Evolutionary conservation across 2,888 invertebrate genomes (phyloP), one percentile per base, ranked within the genome.

Genomic region (Dasypolia templi): DNA sequence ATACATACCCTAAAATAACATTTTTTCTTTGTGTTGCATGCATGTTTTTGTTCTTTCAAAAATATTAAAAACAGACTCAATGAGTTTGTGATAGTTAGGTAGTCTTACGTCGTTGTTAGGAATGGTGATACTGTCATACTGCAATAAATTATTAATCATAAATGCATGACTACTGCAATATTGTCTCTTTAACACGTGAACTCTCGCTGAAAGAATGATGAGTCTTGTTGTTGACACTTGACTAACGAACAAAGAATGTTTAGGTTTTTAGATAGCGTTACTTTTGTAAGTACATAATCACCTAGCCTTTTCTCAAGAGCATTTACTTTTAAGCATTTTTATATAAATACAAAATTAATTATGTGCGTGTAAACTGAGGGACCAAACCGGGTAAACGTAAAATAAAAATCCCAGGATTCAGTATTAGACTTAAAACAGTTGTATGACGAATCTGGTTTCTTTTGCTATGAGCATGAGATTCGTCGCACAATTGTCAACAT

Each of bases 121-220:
- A 35, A 44, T 55, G 9, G 19, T 39, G 6, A 35, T 19, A 6
- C 7, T 49, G 19, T 75, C 32, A 44, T 76, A 14, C 3, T 49
- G 4, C 5, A 75, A 67, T 29, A n/a, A 59, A n/a, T 17, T 51
- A 59, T 77, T 51, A n/a, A 46, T 67, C 70, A 61, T 22, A 58
- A n/a, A n/a, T 9, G 19, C 17, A 68, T 59, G 68, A 59, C n/a
- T 51, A 44, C 14, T 22, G 29, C 22, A 68, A 44, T 9, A 29
- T 44, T 35, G 32, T 4, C 32, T 6, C 35, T 35, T 58, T 12
- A 75, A 29, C 35, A 32, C 1, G 6, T 35, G 2, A 19, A 42
- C 26, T 55, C 55, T 55, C 44, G 4, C 17, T 26, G 26, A 53
- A 53, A 14, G 0, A 11, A 59, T 69, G 39, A 70, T 69, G 39